These are phyloP conservation scores for Schizaphis graminum DNA, from an alignment of 2,888 invertebrate genomes.

Conservation along the genomic window DNA sequence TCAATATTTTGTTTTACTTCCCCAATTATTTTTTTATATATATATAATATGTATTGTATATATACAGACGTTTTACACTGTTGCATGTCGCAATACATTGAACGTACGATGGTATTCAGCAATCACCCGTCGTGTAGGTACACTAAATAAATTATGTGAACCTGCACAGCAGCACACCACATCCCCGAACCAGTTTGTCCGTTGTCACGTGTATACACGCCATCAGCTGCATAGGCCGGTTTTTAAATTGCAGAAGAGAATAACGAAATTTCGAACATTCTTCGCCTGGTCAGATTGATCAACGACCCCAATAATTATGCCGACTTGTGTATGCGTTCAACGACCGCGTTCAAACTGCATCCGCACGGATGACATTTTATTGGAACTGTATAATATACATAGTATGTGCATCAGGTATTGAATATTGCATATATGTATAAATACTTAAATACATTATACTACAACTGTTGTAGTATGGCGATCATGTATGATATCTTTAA, in stretches of 20 bases:
- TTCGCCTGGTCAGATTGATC: not conserved
- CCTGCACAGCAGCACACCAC: not conserved
- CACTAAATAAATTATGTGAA: not conserved
- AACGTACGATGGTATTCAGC: not conserved
- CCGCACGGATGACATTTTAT: not conserved
- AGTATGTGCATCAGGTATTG: not conserved
- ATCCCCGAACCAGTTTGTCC: slow-evolving; percentile 34
- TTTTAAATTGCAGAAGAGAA: not conserved
- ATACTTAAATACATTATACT: not conserved
- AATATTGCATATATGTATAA: not conserved
- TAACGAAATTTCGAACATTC: slow-evolving; percentile 36
- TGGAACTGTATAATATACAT: not conserved
- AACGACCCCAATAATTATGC: not conserved
- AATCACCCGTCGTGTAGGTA: not conserved
- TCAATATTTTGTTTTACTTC: not conserved
- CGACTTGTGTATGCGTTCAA: not conserved
- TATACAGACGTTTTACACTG: not conserved
- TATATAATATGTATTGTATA: too few species aligned
- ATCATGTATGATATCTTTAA: not conserved
- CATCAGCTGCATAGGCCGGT: not conserved
- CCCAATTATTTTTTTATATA: not conserved
- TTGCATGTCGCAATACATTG: not conserved
- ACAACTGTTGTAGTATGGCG: not conserved
- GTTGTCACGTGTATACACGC: not conserved
- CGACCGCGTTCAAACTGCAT: not conserved